Percentiles rank a stretch among this genome's conserved stretches.
Evolutionary conservation across 1,140 invertebrate genomes (phyloP).

Genomic region (Proales similis): DNA sequence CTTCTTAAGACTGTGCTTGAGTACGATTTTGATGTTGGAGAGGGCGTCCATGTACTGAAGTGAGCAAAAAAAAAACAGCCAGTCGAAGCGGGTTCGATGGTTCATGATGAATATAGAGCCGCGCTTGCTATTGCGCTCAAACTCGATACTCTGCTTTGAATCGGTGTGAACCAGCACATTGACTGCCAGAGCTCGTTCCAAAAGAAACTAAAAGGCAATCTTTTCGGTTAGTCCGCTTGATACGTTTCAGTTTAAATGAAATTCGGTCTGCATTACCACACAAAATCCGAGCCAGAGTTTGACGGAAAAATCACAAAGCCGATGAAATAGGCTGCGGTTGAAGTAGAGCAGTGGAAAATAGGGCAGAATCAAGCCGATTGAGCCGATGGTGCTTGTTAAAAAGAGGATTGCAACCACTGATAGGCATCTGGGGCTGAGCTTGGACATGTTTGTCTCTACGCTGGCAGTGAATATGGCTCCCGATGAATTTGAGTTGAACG

Average conservation of each 20-base stretch:
- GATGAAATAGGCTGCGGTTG: conserved; percentile 15
- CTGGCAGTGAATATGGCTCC: too few species aligned
- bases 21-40: conserved; percentile 33
- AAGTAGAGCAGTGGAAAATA: conserved; percentile 1
- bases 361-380: conserved; percentile 24
- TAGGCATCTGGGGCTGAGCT: too few species aligned
- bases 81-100: conserved; percentile 24
- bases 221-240: background rate
- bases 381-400: conserved; percentile 19
- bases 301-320: conserved; percentile 5
- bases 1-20: conserved; percentile 28
- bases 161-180: conserved; percentile 14
- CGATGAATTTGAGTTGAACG: background rate
- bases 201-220: conserved; percentile 5
- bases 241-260: background rate
- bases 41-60: conserved; percentile 15
- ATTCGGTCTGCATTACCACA: background rate
- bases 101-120: conserved; percentile 22
- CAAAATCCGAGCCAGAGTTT: conserved; percentile 24
- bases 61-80: conserved; percentile 33
- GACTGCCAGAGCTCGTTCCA: conserved; percentile 5
- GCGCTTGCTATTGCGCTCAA: background rate
- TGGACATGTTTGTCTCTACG: too few species aligned
- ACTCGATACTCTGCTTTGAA: conserved; percentile 16
- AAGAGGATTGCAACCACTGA: conserved; percentile 6